Evolutionary conservation across 2,888 invertebrate genomes (phyloP).

Genomic region (Polymixis flavicincta): DNA sequence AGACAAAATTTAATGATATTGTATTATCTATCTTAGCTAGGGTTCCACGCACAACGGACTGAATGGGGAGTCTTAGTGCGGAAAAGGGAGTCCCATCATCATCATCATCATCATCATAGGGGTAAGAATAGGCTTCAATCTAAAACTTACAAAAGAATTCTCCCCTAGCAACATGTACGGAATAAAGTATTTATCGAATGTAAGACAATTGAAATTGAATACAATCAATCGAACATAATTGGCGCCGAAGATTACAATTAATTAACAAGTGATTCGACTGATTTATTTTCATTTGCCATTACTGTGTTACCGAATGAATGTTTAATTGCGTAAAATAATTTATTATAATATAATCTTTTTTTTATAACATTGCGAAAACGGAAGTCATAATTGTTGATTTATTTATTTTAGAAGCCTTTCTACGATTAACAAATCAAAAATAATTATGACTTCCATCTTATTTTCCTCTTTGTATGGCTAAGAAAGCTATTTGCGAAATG

Average conservation of each 20-base stretch:
- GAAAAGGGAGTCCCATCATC: too few relatives aligned
- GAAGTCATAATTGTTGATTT: not conserved
- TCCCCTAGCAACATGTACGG: constrained; percentile 17
- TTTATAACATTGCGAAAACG: constrained; percentile 3
- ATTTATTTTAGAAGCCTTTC: not conserved
- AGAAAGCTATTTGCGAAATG: not conserved
- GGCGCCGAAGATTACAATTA: constrained; percentile 39
- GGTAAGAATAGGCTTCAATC: not conserved
- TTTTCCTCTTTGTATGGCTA: not conserved
- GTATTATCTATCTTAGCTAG: not conserved
- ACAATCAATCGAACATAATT: constrained; percentile 60
- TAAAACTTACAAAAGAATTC: not conserved
- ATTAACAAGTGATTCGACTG: constrained; percentile 36
- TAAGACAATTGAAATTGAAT: constrained; percentile 50
- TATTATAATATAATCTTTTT: not conserved
- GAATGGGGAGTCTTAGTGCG: too few relatives aligned
- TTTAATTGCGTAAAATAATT: constrained; percentile 8
- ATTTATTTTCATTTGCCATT: constrained; percentile 41
- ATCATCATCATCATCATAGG: too few relatives aligned
- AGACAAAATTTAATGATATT: not conserved
- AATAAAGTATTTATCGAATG: constrained; percentile 25
- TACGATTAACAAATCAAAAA: not conserved
- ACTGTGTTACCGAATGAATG: constrained; percentile 8
- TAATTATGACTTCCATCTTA: not conserved
- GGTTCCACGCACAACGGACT: too few relatives aligned